phyloP scores from a whole-genome alignment of 2,888 invertebrate species.

The Boloria euphrosyne region DNA sequence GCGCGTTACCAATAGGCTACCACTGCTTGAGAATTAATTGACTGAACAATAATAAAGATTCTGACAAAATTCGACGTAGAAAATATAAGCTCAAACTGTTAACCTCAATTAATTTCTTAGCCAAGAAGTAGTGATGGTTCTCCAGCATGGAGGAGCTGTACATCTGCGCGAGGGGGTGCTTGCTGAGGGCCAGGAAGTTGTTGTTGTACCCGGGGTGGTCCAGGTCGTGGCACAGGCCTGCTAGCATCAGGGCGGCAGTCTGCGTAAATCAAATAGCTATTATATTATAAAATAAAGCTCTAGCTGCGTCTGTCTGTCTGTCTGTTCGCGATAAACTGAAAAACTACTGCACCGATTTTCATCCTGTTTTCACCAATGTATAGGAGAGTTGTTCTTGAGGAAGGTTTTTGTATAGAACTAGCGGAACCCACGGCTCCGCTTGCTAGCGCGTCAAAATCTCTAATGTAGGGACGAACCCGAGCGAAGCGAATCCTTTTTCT shows the following conservation, averaged over 20 bases:
- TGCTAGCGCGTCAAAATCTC: too few relatives aligned
- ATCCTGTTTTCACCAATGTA: too few relatives aligned
- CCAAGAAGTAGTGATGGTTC: constrained; percentile 82
- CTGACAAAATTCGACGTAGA: too few relatives aligned
- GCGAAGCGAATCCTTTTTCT: background rate
- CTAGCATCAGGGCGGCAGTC: constrained; percentile 79
- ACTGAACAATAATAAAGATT: background rate
- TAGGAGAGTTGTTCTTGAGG: too few relatives aligned
- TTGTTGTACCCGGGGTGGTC: constrained; percentile 85
- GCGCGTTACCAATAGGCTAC: too few relatives aligned
- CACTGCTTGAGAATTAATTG: background rate
- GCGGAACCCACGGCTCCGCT: too few relatives aligned
- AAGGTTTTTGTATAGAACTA: too few relatives aligned
- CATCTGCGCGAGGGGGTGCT: constrained; percentile 78
- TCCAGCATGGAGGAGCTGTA: constrained; percentile 83
- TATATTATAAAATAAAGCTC: background rate
- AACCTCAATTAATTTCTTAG: constrained; percentile 82
- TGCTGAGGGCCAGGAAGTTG: constrained; percentile 80
- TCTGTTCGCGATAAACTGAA: too few relatives aligned
- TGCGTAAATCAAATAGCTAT: constrained; percentile 44
- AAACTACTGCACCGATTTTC: too few relatives aligned
- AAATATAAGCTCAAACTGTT: constrained; percentile 13
- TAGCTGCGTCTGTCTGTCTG: too few relatives aligned
- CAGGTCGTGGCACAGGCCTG: constrained; percentile 83
- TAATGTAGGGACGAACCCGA: too few relatives aligned